These are phyloP conservation scores for Meta bourneti DNA, from an alignment of 2,888 invertebrate species.

Conservation along the genomic window DNA sequence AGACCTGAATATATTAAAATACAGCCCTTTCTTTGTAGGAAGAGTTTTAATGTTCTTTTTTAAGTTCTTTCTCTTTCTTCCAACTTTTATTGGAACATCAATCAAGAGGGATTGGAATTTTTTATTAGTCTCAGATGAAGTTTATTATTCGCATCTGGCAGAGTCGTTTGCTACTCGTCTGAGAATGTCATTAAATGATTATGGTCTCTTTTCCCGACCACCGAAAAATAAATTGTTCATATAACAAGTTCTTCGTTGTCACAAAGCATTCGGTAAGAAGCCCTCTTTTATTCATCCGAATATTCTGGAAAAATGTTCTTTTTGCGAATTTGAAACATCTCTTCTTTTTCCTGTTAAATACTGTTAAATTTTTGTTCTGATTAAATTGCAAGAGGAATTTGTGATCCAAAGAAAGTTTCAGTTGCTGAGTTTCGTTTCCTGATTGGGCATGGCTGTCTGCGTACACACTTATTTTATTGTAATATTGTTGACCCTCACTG, in stretches of 20 bases:
- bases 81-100: constrained; percentile 34
- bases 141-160: constrained; percentile 10
- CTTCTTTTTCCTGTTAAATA: too few relatives aligned
- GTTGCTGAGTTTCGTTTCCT: too few relatives aligned
- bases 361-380: too few relatives aligned
- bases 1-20: constrained; percentile 7
- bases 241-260: not conserved
- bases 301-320: not conserved
- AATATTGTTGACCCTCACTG: too few relatives aligned
- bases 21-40: not conserved
- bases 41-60: not conserved
- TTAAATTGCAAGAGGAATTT: too few relatives aligned
- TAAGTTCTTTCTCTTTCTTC: not conserved
- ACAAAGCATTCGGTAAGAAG: not conserved
- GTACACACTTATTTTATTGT: too few relatives aligned
- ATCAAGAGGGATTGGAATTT: constrained; percentile 6
- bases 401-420: too few relatives aligned
- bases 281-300: not conserved
- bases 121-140: not conserved
- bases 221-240: not conserved
- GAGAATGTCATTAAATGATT: constrained; percentile 54
- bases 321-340: not conserved
- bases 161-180: not conserved
- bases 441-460: too few relatives aligned
- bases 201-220: not conserved